Evolutionary conservation across 2,797 vertebrate genomes (phyloP).

Genomic region (Pipistrellus kuhlii): DNA sequence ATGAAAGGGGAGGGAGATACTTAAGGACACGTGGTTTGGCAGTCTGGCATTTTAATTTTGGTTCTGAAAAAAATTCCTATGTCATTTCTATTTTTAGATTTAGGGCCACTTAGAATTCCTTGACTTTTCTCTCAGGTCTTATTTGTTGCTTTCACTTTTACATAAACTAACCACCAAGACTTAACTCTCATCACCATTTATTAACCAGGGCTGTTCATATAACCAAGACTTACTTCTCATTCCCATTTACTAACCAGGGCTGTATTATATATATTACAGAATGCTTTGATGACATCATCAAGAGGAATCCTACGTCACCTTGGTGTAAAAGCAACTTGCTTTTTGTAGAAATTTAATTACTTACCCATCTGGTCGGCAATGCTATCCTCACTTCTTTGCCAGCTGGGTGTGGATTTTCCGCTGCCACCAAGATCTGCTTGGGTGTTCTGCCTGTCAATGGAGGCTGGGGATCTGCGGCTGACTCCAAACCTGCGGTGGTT

Average conservation of each 20-base stretch:
- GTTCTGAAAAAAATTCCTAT: slow-evolving; percentile 8
- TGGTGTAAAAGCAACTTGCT: slow-evolving; percentile 49
- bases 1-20: background rate
- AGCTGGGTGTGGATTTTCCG: slow-evolving; percentile 92
- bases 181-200: background rate
- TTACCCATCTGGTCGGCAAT: slow-evolving; percentile 90
- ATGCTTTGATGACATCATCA: background rate
- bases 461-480: slow-evolving; percentile 93
- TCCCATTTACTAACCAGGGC: background rate
- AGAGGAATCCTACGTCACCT: slow-evolving; percentile 51
- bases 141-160: background rate
- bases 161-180: background rate
- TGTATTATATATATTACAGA: background rate
- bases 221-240: background rate
- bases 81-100: slow-evolving; percentile 16
- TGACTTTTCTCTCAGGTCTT: background rate
- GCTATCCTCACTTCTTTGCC: slow-evolving; percentile 93
- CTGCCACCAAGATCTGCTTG: slow-evolving; percentile 90
- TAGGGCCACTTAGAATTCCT: background rate
- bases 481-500: slow-evolving; percentile 92
- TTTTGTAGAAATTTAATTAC: slow-evolving; percentile 61
- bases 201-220: background rate
- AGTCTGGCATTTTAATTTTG: background rate
- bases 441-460: slow-evolving; percentile 91
- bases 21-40: background rate